Evolutionary conservation across 2,113 vertebrate species (phyloP), one percentile per base, ranked within the genome.

Genomic region (Poeciliopsis occidentalis): DNA sequence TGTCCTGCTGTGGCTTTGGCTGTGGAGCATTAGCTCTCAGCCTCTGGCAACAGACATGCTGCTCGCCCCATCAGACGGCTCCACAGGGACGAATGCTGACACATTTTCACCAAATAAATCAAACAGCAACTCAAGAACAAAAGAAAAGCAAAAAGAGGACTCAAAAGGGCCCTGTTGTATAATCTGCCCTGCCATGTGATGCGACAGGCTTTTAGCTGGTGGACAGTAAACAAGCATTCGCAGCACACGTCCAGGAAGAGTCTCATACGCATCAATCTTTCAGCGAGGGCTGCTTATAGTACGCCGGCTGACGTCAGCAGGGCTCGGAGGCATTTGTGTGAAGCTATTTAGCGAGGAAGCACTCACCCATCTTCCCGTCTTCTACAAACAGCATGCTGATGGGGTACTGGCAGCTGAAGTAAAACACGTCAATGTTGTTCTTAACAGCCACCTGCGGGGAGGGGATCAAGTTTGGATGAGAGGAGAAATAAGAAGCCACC

Each of bases 401-500:
- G 0, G 97, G 97, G 88, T 98, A 99, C 84, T 98, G 94, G 80
- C 96, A 96, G 93, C 98, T 99, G 95, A 99, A 99, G 96, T 99
- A 99, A 93, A 99, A 99, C 57, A 99, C 97, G 0, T 99, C 98
- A 0, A 99, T 98, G 94, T 98, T 99, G 95, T 99, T 99, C 90
- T 99, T 99, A 86, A 99, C 96, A 0, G 98, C 98, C 60, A 99
- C 98, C 98, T 99, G 92, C 44, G 72, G 80, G 67, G 51, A 57
- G 37, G 70, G 24, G 74, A 85, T 73, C 73, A 71, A 30, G 85
- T 64, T 65, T 27, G 60, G 69, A 76, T 62, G 73, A 66, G 68
- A 73, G 68, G 62, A 79, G 64, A 81, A 75, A 73, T 41, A 83
- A 75, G 12, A 75, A 81, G 71, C 44, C 61, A 76, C 64, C 75